Conservation (phyloP, 2,113 vertebrate species). For the Eclectus roratus region DNA sequence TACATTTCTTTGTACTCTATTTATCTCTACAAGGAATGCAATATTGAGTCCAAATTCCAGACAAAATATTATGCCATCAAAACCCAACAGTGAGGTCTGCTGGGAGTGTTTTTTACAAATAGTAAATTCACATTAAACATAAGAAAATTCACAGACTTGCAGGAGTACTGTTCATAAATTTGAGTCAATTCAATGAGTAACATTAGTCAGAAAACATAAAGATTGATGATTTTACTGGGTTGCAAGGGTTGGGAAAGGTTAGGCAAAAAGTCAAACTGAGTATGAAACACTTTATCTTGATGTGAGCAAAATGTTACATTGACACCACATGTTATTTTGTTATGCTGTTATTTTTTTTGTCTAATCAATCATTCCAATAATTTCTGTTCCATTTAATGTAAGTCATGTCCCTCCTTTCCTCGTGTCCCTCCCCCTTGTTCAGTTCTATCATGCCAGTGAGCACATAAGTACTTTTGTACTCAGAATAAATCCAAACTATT, state of each 20-base stretch:
- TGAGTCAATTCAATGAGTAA: background rate
- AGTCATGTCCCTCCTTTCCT: background rate
- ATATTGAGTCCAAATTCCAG: background rate
- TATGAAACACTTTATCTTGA: background rate
- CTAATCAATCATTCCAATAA: background rate
- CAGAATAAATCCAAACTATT: background rate
- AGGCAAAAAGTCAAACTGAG: background rate
- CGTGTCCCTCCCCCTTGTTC: background rate
- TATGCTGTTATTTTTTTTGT: background rate
- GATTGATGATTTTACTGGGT: fast-evolving
- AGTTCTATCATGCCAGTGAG: background rate
- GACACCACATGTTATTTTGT: background rate
- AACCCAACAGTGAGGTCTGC: background rate
- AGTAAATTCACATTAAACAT: background rate
- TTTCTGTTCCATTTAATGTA: background rate
- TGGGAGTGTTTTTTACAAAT: background rate
- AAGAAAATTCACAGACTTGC: background rate
- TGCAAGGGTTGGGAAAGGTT: background rate
- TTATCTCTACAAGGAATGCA: background rate
- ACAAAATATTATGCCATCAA: background rate
- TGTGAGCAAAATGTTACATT: background rate
- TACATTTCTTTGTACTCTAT: background rate
- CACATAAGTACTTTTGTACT: background rate
- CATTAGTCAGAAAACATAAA: background rate
- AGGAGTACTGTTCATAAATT: background rate